phyloP scores from a whole-genome alignment of 2,797 vertebrate genomes.

The Crypturellus tataupa region DNA sequence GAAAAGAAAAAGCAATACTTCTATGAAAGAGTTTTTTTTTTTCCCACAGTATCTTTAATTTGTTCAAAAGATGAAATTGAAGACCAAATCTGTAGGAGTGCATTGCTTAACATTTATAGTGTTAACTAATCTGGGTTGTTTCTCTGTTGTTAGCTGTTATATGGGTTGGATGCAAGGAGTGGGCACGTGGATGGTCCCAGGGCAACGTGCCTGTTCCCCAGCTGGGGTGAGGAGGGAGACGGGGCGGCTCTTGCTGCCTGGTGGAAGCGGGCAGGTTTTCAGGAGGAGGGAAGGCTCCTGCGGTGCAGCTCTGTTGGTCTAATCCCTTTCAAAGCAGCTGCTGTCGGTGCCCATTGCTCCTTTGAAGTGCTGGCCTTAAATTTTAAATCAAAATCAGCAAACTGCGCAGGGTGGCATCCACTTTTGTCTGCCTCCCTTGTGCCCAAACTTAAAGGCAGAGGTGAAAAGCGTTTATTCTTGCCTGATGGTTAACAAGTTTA shows the following conservation, averaged over 20 bases:
- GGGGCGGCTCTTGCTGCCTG: fast-evolving
- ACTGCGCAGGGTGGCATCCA: not conserved
- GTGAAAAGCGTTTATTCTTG: not conserved
- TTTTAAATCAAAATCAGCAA: not conserved
- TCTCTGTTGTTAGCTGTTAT: not conserved
- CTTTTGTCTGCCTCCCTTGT: not conserved
- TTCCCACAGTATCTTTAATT: not conserved
- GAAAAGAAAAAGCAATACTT: not conserved
- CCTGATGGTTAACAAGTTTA: not conserved
- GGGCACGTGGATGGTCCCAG: fast-evolving
- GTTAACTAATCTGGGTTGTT: not conserved
- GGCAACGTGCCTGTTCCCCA: fast-evolving
- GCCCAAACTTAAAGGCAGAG: not conserved
- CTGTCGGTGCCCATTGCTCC: not conserved
- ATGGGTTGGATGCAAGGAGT: not conserved
- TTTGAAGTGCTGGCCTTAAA: not conserved
- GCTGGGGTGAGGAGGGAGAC: not conserved
- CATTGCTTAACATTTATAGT: not conserved
- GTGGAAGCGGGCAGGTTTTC: not conserved
- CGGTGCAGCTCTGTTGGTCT: not conserved
- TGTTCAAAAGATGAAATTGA: not conserved
- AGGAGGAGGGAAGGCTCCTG: not conserved
- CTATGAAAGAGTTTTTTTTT: not conserved
- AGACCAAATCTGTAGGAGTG: not conserved
- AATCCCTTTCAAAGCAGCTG: not conserved